phyloP scores from a whole-genome alignment of 2,113 vertebrate genomes.

The Notiomystis cincta region DNA sequence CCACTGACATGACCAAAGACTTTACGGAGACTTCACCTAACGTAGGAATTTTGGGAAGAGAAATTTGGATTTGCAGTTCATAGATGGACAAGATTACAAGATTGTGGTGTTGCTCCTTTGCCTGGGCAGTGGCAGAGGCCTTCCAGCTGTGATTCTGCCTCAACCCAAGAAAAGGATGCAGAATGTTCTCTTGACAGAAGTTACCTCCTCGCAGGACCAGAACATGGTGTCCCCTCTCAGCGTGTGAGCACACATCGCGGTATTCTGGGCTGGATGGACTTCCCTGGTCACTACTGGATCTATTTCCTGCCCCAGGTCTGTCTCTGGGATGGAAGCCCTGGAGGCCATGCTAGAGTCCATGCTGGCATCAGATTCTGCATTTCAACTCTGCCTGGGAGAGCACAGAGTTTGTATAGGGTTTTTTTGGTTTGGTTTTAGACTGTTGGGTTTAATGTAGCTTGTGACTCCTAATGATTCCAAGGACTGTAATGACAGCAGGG shows the following conservation, averaged over 20 bases:
- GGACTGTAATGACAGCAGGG: not conserved
- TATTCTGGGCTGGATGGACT: not conserved
- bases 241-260: not conserved
- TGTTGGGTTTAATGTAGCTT: not conserved
- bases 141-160: not conserved
- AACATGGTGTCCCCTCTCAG: not conserved
- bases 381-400: not conserved
- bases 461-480: not conserved
- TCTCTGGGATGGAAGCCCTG: not conserved
- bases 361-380: not conserved
- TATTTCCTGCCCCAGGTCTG: rapidly evolving
- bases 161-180: not conserved
- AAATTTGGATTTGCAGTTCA: not conserved
- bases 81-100: not conserved
- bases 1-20: rapidly evolving
- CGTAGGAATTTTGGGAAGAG: not conserved
- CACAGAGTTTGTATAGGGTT: not conserved
- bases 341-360: not conserved
- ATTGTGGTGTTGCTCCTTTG: not conserved
- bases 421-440: not conserved
- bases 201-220: not conserved
- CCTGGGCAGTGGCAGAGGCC: not conserved
- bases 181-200: not conserved
- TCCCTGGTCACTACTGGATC: not conserved
- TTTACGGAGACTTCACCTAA: not conserved